phyloP scores from a whole-genome alignment of 2,888 invertebrate species.

The Diplolepis rosae region DNA sequence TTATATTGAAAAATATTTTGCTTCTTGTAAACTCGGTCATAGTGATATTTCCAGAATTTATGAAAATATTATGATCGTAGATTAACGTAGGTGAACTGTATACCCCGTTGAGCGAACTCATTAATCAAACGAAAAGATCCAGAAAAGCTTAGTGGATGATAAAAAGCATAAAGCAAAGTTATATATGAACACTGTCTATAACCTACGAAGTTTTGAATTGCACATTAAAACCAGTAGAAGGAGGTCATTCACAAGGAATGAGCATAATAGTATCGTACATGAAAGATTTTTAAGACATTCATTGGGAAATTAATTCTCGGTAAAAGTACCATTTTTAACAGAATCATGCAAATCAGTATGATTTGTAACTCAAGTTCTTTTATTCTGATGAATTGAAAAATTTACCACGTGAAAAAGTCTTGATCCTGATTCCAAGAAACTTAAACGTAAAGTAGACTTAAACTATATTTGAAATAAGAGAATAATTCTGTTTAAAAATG shows the following conservation, averaged over 20 bases:
- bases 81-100: neutral
- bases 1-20: constrained; percentile 17
- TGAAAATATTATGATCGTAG: constrained; percentile 9
- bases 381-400: neutral
- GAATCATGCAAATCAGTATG: neutral
- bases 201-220: constrained; percentile 21
- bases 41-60: neutral
- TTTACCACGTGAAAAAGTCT: neutral
- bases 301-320: neutral
- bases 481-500: no score
- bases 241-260: constrained; percentile 13
- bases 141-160: neutral
- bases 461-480: no score
- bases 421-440: neutral
- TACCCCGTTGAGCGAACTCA: neutral
- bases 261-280: constrained; percentile 17
- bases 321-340: neutral
- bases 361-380: neutral
- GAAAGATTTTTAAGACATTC: neutral
- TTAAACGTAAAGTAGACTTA: no score
- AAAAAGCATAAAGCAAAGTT: constrained; percentile 4
- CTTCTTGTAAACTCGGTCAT: neutral
- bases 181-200: constrained; percentile 14
- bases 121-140: neutral
- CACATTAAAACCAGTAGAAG: constrained; percentile 11